Percentiles rank a stretch among this genome's conserved stretches.
Conservation (phyloP, 2,113 vertebrate genomes). For the Smithornis capensis region DNA sequence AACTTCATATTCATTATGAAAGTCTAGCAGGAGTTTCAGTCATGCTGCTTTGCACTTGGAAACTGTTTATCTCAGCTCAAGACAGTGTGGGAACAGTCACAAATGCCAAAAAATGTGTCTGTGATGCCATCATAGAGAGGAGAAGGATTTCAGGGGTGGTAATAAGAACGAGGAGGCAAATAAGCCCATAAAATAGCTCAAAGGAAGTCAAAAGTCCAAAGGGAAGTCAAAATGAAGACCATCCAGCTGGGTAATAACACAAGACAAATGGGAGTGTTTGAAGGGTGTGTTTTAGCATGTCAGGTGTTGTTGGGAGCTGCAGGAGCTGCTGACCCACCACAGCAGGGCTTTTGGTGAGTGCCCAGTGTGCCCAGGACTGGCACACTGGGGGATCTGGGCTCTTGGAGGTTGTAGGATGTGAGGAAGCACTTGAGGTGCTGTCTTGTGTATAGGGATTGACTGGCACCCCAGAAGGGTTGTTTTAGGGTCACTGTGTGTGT, state of each 20-base stretch:
- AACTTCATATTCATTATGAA: not conserved
- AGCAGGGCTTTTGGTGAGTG: not conserved
- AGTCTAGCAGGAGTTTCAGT: not conserved
- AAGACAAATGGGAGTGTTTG: not conserved
- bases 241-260: not conserved
- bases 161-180: not conserved
- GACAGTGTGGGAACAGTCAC: not conserved
- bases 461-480: not conserved
- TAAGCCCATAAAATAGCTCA: not conserved
- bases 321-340: fast-evolving
- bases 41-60: slow-evolving; percentile 6
- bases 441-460: fast-evolving
- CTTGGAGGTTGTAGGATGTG: fast-evolving
- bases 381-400: fast-evolving
- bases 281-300: not conserved
- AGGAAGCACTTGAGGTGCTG: fast-evolving
- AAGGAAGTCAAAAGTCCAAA: not conserved
- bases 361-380: not conserved
- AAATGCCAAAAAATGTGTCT: not conserved
- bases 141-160: not conserved
- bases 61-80: not conserved
- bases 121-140: not conserved
- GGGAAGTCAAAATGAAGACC: not conserved
- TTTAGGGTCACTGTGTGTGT: not conserved
- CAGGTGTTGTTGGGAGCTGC: not conserved